Percentiles rank a stretch among this genome's conserved stretches.
These are phyloP conservation scores for Cosmia trapezina DNA, from an alignment of 2,888 invertebrate species.

Conservation along the genomic window DNA sequence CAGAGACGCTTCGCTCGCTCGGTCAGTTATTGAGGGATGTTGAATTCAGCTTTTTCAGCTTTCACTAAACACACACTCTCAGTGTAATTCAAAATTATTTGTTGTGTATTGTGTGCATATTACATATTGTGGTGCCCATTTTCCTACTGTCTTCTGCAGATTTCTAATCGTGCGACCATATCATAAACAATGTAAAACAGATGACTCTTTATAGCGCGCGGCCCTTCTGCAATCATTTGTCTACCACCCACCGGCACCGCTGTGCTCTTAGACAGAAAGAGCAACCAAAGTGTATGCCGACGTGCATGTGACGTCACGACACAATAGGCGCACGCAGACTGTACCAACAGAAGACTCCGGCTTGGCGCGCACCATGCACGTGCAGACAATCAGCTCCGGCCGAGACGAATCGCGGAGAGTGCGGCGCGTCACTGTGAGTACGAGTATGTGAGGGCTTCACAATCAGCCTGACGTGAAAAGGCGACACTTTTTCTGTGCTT, in stretches of 20 bases:
- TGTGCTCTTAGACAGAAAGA: slow-evolving; percentile 3
- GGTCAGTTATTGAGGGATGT: not conserved
- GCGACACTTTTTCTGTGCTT: slow-evolving; percentile 4
- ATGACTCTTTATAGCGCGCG: not conserved
- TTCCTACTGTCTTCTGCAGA: not conserved
- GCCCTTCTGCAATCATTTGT: not conserved
- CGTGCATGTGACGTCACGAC: slow-evolving; percentile 18
- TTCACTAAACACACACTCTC: not conserved
- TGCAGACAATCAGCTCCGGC: slow-evolving; percentile 19
- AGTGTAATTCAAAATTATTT: not conserved
- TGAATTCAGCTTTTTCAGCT: not conserved
- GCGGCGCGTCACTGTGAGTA: not conserved
- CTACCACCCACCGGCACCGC: too few species aligned
- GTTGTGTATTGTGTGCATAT: not conserved
- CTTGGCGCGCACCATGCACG: not conserved
- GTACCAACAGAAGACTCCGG: not conserved
- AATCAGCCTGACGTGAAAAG: slow-evolving; percentile 26
- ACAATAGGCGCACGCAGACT: slow-evolving; percentile 31
- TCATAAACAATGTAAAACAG: not conserved
- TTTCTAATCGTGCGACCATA: not conserved
- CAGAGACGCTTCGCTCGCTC: too few species aligned
- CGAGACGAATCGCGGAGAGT: not conserved
- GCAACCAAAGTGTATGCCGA: slow-evolving; percentile 19
- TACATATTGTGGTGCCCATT: not conserved
- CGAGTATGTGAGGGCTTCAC: not conserved